Evolutionary conservation across 1,140 invertebrate species (phyloP), one percentile per base, ranked within the genome.

Genomic region (Cydia splendana): DNA sequence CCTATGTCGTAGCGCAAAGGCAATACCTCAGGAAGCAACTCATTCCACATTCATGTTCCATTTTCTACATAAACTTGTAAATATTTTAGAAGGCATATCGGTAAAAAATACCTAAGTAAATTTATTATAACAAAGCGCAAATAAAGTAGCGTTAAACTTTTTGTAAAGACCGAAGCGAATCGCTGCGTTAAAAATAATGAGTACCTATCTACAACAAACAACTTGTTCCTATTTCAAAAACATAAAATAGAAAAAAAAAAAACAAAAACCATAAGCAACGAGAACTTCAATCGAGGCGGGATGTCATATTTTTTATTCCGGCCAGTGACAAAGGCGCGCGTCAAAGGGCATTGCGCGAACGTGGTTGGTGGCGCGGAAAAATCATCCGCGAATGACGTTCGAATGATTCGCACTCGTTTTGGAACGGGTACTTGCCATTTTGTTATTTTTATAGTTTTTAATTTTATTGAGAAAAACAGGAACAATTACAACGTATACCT

Each of bases 291-390:
- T 91, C 88, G 85, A 88, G 88, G 89, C 87, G 87, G 86, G 86
- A 86, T 84, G 85, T 82, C 79, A 81, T 80, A 83, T 87, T 88
- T 88, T 88, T 88, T 88, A 85, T 86, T 81, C 79, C 81, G 78
- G 79, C 76, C 78, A 78, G 75, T 81, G 86, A 91, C 88, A 92
- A 92, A 90, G 86, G 85, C 82, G 74, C 80, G 83, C 88, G 87
- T 92, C 91, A 92, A 91, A 92, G 91, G 88, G 82, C 89, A 91
- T 91, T 91, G 88, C 88, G 86, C 83, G 91, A 92, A 92, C 83
- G 87, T 86, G 85, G 88, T 85, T 91, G 88, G 88, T 88, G 89
- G 79, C 85, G 87, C 81, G 91, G 88, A 91, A 92, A 91, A 92
- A 92, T 92, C 91, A 92, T 92, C 83, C 84, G 82, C 85, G 83